Evolutionary conservation across 2,797 vertebrate genomes (phyloP), one percentile per base, ranked within the genome.

Genomic region (Xiphorhynchus erythropygius): DNA sequence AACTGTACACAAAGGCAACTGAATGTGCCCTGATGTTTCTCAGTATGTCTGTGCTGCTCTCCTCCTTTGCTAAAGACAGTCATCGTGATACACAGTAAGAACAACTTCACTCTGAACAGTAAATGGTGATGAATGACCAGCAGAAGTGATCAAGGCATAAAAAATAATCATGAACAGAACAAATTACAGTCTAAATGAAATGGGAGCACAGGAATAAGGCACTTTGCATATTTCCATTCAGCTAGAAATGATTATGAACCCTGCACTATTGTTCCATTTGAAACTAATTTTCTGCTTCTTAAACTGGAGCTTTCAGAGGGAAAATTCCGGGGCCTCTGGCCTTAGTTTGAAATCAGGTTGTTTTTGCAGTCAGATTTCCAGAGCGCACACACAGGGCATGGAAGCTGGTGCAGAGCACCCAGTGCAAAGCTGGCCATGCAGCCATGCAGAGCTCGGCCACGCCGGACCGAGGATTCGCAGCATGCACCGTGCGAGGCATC

Each of bases 271-370:
- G 56, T 65, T 78, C 55, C 67, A 68, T 82, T 89, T 42, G 59
- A 93, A 93, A 90, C 71, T 67, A 9, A 50, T 71, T 95, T 94
- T 94, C 82, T 88, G 83, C 83, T 86, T 93, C 84, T 93, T 87
- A 62, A 93, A 57, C 27, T 8, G 50, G 30, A 88, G 42, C n/a
- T 91, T 87, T 50, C 53, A 78, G 53, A 80, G 76, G 27, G 28
- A 16, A 65, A 59, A 19, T 35, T 78, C 11, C 0, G 0, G 35
- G 22, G 33, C 11, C 47, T 63, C 1, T 2, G 47, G 46, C 39
- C 37, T 89, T 44, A 28, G 50, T 46, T 91, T 78, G 27, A 46
- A n/a, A 74, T 10, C 6, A n/a, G 1, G 24, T 37, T 32, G 37
- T 44, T 71, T 79, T 42, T 52, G 64, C 49, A 33, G 77, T 27